phyloP scores from a whole-genome alignment of 2,113 vertebrate species.

The Elgaria multicarinata region DNA sequence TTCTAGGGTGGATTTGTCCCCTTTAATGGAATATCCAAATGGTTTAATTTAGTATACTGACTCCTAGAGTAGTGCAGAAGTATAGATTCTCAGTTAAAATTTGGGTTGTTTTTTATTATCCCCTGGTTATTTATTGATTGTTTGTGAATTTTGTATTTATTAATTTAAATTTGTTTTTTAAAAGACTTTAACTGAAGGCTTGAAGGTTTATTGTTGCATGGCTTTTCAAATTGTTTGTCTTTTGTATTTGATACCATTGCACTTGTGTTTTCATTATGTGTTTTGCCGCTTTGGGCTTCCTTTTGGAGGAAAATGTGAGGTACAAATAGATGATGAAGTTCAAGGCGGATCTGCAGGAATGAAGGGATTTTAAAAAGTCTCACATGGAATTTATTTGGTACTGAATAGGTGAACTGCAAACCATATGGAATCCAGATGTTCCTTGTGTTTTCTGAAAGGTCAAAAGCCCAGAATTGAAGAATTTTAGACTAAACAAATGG shows the following conservation, averaged over 20 bases:
- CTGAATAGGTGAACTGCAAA: background rate
- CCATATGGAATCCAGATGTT: conserved; percentile 79
- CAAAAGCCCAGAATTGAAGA: conserved; percentile 57
- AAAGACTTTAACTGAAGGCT: background rate
- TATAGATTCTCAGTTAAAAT: background rate
- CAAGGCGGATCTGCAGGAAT: conserved; percentile 41
- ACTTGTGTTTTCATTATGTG: background rate
- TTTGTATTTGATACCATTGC: background rate
- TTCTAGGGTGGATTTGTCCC: too few species aligned
- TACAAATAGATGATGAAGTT: background rate
- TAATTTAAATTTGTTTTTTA: background rate
- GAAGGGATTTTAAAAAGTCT: conserved; percentile 46
- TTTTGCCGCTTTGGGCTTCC: background rate
- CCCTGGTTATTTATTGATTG: background rate
- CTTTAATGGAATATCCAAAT: too few species aligned
- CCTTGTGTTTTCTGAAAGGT: conserved; percentile 44
- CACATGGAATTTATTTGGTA: conserved; percentile 49
- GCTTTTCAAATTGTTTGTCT: background rate
- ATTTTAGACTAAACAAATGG: conserved; percentile 78
- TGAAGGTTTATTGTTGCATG: too few species aligned
- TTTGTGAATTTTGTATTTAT: background rate
- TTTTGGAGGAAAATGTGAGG: background rate
- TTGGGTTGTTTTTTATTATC: background rate
- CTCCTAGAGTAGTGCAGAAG: background rate
- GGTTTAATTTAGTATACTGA: background rate